Evolutionary conservation across 2,113 vertebrate species (phyloP).

Genomic region (Dolichotis patagonum): DNA sequence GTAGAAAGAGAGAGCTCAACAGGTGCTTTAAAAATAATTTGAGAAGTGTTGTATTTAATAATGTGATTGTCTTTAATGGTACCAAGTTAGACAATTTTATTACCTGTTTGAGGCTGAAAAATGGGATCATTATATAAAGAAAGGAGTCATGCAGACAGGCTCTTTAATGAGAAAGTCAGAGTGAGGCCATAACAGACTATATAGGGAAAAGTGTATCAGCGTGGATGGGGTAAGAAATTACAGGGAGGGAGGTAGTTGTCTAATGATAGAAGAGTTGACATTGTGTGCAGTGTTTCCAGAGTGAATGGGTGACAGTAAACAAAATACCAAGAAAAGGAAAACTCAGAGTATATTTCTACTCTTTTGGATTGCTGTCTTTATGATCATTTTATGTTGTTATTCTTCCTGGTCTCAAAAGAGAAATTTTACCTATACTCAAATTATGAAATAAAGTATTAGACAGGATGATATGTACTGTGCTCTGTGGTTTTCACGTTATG

Average conservation of each 20-base stretch:
- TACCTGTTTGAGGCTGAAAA: neutral
- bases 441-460: neutral
- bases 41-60: neutral
- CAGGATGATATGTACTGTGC: neutral
- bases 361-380: neutral
- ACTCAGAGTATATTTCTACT: neutral
- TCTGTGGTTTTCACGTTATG: neutral
- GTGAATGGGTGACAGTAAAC: neutral
- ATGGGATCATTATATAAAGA: neutral
- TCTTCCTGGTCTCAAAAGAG: neutral
- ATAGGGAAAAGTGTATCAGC: neutral
- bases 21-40: neutral
- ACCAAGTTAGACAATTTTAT: neutral
- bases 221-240: neutral
- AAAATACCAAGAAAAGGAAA: neutral
- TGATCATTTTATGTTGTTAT: neutral
- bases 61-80: neutral
- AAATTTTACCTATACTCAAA: neutral
- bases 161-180: neutral
- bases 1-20: neutral
- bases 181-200: neutral
- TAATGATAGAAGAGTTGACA: neutral
- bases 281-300: neutral
- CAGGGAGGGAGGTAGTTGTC: neutral
- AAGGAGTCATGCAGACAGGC: neutral